Evolutionary conservation across 2,888 invertebrate genomes (phyloP), one percentile per base, ranked within the genome.

Genomic region (Eristalis arbustorum): DNA sequence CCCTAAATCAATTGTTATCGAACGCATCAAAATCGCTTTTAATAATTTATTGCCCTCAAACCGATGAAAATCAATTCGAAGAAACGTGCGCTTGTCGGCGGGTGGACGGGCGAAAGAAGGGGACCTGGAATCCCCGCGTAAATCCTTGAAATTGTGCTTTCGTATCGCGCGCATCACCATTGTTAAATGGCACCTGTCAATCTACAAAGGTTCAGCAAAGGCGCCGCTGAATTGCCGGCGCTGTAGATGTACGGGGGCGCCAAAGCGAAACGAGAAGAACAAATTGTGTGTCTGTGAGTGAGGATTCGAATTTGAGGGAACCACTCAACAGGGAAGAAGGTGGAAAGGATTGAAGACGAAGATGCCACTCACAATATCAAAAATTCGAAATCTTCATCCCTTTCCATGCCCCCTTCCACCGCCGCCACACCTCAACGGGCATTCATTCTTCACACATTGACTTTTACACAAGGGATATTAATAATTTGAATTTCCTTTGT

Each of bases 181-280:
- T 63, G 62, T 64, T 68, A 76, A 78, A 73, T 81, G 73, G 57
- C 77, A 81, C 77, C 74, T 78, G 81, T 77, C 85, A 85, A 71
- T 78, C 81, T 74, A 42, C 37, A 69, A 78, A 74, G 49, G 18
- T 57, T 59, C 59, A 64, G 62, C n/a, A 63, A 57, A 49, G 49
- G 28, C 67, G 56, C 57, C 68, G 73, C 73, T 49, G 49, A 61
- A 64, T 42, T 64, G 77, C 13, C 2, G n/a, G 13, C 13, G 14
- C 28, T 64, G 31, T 66, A n/a, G 42, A 18, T 5, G 56, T 37
- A 49, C 40, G 13, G 72, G 40, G 18, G 28, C 10, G 1, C 22
- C 23, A 40, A 68, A 23, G 62, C 63, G 57, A 34, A 69, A 57
- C 37, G 66, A 75, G 31, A 57, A 42, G 3, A 23, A n/a, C n/a